phyloP scores from a whole-genome alignment of 2,113 vertebrate genomes.

The Desmodus rotundus region DNA sequence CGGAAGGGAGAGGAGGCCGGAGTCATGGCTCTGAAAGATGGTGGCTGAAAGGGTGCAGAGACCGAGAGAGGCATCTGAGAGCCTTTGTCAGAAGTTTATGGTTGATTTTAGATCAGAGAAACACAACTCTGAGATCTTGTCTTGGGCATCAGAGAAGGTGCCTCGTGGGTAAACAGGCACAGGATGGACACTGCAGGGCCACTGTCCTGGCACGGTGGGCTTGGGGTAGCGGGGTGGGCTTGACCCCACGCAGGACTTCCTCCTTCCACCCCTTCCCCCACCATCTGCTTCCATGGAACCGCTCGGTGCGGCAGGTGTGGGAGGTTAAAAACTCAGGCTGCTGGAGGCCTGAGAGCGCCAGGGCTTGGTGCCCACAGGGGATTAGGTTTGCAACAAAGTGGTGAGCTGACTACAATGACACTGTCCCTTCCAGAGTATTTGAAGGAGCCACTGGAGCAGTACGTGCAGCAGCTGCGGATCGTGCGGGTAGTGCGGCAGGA shows the following conservation, averaged over 20 bases:
- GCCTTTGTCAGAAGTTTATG: not conserved
- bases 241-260: not conserved
- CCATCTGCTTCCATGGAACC: not conserved
- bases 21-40: not conserved
- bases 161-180: not conserved
- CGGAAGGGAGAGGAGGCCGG: not conserved
- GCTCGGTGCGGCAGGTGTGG: not conserved
- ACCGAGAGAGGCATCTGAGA: not conserved
- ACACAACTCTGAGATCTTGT: not conserved
- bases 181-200: not conserved
- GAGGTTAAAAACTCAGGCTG: not conserved
- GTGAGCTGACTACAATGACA: not conserved
- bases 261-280: not conserved
- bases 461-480: conserved; percentile 87
- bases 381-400: not conserved
- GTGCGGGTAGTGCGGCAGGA: conserved; percentile 90
- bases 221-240: not conserved
- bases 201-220: no score
- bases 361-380: not conserved
- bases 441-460: conserved; percentile 86
- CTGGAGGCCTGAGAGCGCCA: not conserved
- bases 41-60: not conserved
- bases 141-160: not conserved
- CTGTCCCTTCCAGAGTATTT: conserved; percentile 85
- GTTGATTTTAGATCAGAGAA: not conserved